Conservation (phyloP, 2,113 vertebrate genomes). For the Phalacrocorax aristotelis region DNA sequence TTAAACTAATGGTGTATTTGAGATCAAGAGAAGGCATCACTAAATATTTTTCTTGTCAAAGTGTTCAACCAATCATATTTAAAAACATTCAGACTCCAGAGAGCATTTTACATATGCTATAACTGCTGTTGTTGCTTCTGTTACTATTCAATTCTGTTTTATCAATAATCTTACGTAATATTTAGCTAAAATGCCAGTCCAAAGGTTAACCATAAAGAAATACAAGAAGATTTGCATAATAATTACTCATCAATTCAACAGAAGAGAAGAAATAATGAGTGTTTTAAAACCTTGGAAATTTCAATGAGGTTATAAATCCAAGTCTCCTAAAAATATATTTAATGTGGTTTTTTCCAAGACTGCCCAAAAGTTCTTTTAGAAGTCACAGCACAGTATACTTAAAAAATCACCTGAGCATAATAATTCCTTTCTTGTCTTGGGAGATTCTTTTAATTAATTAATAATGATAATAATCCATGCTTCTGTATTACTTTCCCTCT, state of each 20-base stretch:
- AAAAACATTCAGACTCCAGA: background rate
- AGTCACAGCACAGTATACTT: background rate
- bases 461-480: background rate
- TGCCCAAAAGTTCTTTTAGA: background rate
- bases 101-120: background rate
- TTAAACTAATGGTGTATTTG: background rate
- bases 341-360: background rate
- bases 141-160: background rate
- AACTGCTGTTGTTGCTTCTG: background rate
- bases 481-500: background rate
- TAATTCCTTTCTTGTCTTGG: background rate
- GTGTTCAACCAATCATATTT: background rate
- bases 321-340: background rate
- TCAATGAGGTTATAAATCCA: background rate
- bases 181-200: slow-evolving; percentile 6
- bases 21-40: background rate
- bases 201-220: slow-evolving; percentile 38
- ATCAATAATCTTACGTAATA: slow-evolving; percentile 34
- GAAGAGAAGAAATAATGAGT: slow-evolving; percentile 8
- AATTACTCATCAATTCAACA: slow-evolving; percentile 24
- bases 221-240: background rate
- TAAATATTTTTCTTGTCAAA: background rate
- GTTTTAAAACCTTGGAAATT: background rate
- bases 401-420: background rate
- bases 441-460: slow-evolving; percentile 22